phyloP scores from a whole-genome alignment of 2,888 invertebrate species.

The Achlya flavicornis region DNA sequence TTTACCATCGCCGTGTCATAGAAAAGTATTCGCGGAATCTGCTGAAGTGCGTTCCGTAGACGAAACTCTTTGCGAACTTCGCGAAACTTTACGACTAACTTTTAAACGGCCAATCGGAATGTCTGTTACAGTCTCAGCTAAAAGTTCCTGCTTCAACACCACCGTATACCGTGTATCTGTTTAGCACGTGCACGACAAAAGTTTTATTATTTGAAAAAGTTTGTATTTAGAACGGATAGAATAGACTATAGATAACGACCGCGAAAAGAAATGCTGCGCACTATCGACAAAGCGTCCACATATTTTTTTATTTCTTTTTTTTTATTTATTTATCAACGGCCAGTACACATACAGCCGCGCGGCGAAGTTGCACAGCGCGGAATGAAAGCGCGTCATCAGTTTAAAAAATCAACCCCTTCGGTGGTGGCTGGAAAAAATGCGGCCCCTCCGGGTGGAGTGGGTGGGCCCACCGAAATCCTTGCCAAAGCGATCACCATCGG shows the following conservation, averaged over 20 bases:
- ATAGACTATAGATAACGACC: conserved; percentile 64
- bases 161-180: conserved; percentile 24
- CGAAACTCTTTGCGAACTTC: conserved; percentile 35
- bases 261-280: conserved; percentile 70
- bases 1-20: conserved; percentile 42
- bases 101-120: conserved; percentile 36
- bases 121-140: conserved; percentile 28
- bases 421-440: conserved; percentile 80
- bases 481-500: conserved; percentile 81
- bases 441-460: conserved; percentile 70
- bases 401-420: conserved; percentile 85
- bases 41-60: conserved; percentile 20
- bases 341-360: conserved; percentile 81
- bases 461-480: conserved; percentile 79
- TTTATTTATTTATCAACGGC: conserved; percentile 78
- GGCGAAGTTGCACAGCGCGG: conserved; percentile 82
- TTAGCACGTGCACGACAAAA: conserved; percentile 37
- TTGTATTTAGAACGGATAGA: conserved; percentile 63
- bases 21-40: conserved; percentile 37
- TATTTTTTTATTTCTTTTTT: conserved; percentile 57
- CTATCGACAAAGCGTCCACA: conserved; percentile 78
- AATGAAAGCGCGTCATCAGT: conserved; percentile 85
- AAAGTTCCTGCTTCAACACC: conserved; percentile 29
- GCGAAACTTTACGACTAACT: conserved; percentile 36
- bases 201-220: conserved; percentile 49